Conservation (phyloP, 2,797 vertebrate species). For the Chaetophractus vellerosus region DNA sequence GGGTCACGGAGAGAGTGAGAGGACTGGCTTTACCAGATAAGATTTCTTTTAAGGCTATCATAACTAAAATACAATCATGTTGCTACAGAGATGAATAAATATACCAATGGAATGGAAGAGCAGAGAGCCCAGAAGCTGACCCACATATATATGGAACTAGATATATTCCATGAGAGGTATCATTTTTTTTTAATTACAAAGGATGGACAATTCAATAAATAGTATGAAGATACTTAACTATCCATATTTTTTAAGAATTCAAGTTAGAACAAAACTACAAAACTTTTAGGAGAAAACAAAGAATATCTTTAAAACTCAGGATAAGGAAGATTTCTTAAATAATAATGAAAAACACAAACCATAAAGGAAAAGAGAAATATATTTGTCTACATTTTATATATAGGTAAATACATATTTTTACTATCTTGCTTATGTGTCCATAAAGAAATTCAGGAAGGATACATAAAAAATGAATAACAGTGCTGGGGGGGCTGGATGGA, state of each 20-base stretch:
- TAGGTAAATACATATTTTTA: neutral
- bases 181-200: neutral
- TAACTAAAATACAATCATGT: neutral
- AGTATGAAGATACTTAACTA: neutral
- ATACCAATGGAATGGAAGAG: neutral
- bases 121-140: neutral
- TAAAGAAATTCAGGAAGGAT: neutral
- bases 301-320: slow-evolving; percentile 20
- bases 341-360: neutral
- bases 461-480: neutral
- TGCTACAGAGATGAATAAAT: neutral
- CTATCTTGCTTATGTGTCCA: neutral
- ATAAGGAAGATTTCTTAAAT: neutral
- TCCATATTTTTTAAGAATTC: neutral
- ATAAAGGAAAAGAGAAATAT: slow-evolving; percentile 8
- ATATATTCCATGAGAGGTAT: neutral
- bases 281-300: slow-evolving; percentile 13
- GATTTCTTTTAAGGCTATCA: neutral
- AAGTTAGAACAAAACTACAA: slow-evolving; percentile 23
- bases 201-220: neutral
- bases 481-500: neutral
- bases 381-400: neutral
- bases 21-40: neutral
- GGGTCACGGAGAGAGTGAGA: neutral
- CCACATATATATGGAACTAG: neutral